Conservation (phyloP, 2,888 invertebrate genomes). For the Coleophora deauratella region DNA sequence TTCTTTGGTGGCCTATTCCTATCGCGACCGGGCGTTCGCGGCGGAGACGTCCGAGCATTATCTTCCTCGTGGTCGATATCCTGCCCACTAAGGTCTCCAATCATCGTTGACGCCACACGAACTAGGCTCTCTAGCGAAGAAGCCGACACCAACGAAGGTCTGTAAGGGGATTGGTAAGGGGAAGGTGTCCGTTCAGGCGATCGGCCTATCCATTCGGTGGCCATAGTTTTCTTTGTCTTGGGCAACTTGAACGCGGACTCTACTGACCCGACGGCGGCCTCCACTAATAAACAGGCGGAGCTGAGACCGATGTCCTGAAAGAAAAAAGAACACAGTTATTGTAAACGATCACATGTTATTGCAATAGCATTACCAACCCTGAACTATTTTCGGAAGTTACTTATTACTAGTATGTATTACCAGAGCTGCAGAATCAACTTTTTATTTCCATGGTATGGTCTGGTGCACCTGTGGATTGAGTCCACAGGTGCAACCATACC, state of each 20-base stretch:
- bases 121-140: conserved; percentile 76
- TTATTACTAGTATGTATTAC: too few species aligned
- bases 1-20: conserved; percentile 56
- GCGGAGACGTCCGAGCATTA: conserved; percentile 41
- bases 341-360: too few species aligned
- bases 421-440: too few species aligned
- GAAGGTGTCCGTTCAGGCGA: conserved; percentile 72
- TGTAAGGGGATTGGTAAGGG: conserved; percentile 58
- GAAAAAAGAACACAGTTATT: background rate
- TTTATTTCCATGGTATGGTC: too few species aligned
- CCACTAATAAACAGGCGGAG: conserved; percentile 86
- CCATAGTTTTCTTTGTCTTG: conserved; percentile 92
- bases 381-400: too few species aligned
- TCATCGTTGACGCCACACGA: conserved; percentile 75
- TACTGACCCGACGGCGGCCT: conserved; percentile 87
- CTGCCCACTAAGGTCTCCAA: conserved; percentile 55
- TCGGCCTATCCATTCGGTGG: conserved; percentile 93
- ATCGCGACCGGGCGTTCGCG: conserved; percentile 51
- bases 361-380: too few species aligned
- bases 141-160: conserved; percentile 49
- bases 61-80: conserved; percentile 50
- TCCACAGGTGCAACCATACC: too few species aligned
- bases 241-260: conserved; percentile 91
- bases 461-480: too few species aligned
- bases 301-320: conserved; percentile 74